Conservation (phyloP, 2,113 vertebrate genomes). For the Hypocryptadius cinnamomeus region DNA sequence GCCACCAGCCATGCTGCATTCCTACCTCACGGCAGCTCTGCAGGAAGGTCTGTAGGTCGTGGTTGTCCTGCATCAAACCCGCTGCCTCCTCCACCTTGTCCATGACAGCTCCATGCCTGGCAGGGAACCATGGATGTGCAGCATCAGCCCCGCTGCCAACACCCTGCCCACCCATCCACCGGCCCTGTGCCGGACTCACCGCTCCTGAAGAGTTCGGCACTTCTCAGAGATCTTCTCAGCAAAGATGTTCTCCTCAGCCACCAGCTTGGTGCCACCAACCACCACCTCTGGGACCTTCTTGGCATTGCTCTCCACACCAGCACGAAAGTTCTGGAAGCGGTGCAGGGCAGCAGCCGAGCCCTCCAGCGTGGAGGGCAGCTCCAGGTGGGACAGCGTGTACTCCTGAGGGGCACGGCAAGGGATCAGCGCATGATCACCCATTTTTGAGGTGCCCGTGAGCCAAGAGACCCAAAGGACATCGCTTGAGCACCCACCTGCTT, state of each 20-base stretch:
- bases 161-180: accelerated
- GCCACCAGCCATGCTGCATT: accelerated
- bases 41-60: slow-evolving; percentile 87
- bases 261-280: slow-evolving; percentile 75
- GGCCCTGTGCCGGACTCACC: slow-evolving; percentile 43
- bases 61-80: slow-evolving; percentile 81
- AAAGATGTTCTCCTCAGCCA: slow-evolving; percentile 82
- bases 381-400: slow-evolving; percentile 85
- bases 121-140: not conserved
- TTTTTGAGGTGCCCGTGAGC: accelerated
- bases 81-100: slow-evolving; percentile 76
- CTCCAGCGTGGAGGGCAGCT: slow-evolving; percentile 79
- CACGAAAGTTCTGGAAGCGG: slow-evolving; percentile 86
- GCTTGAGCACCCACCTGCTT: slow-evolving; percentile 79
- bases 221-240: slow-evolving; percentile 83
- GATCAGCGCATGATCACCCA: accelerated
- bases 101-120: slow-evolving; percentile 73
- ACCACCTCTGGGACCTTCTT: slow-evolving; percentile 81
- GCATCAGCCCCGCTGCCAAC: accelerated
- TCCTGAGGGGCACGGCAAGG: slow-evolving; percentile 63
- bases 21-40: slow-evolving; percentile 93
- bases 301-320: slow-evolving; percentile 80
- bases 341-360: slow-evolving; percentile 82
- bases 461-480: accelerated
- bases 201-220: slow-evolving; percentile 78